Base-by-base conservation (phyloP, 2,888 invertebrate species). In the Prosopocoilus inquinatus region DNA sequence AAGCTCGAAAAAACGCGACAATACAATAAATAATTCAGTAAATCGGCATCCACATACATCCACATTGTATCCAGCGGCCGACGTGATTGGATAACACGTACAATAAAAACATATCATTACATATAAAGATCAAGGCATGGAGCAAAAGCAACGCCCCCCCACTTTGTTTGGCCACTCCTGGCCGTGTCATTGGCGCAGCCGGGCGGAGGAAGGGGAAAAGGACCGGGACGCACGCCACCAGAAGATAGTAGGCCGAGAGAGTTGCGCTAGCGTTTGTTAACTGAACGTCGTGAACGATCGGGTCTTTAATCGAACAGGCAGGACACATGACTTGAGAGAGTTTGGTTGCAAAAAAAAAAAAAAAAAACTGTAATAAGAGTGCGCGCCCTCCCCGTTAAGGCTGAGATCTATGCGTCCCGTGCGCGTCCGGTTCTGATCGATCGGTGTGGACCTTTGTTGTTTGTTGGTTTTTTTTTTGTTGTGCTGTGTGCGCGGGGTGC, bases 71-170 rank as follows among this genome's bases (percentile, higher is more conserved):
- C 38, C 47, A 33, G 46, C 34, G 55, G 52, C 63, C 66, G 67
- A 50, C 60, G 64, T 67, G 67, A 73, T 73, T 72, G 75, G 74
- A 74, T 73, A 73, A 70, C 70, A 67, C 66, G 66, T 62, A 67
- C 69, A 73, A 74, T 72, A 74, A 75, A 74, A 75, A 69, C 73
- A 68, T 74, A 72, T 75, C 70, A 74, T 75, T 75, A 74, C 65
- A 66, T 64, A 58, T 52, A 51, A 62, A 62, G 56, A 58, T 59
- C 57, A 53, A 55, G 53, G 59, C 57, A 56, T 41, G 44, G 63
- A 60, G 55, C 61, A 61, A 55, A 52, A 63, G 64, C 60, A 65
- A 67, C 70, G 67, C 73, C 75, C 71, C 72, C 67, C 72, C 70
- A 58, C 69, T 69, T 68, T 60, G 56, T 62, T 57, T 68, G 64